Evolutionary conservation across 2,888 invertebrate species (phyloP).

Genomic region (Scotopteryx bipunctaria): DNA sequence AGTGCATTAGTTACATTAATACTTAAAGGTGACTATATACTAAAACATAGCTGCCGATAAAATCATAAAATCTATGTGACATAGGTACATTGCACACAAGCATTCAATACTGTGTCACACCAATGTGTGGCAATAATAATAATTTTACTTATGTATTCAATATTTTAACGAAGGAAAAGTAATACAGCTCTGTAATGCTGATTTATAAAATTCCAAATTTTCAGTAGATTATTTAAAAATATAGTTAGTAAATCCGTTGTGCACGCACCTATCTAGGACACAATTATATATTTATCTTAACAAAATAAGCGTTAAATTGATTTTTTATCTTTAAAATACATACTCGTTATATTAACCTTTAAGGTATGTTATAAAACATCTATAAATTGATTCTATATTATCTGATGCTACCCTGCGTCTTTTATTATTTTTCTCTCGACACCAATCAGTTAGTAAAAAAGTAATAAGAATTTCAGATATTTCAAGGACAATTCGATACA

Average conservation of each 20-base stretch:
- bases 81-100: too few relatives aligned
- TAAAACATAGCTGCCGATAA: neutral
- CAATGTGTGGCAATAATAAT: neutral
- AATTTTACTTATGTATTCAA: neutral
- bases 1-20: neutral
- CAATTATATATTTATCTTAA: neutral
- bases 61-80: too few relatives aligned
- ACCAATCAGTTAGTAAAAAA: conserved; percentile 24
- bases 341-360: conserved; percentile 26
- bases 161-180: neutral
- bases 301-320: conserved; percentile 3
- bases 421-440: conserved; percentile 54
- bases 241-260: conserved; percentile 4
- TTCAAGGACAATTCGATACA: conserved; percentile 39
- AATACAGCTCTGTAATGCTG: conserved; percentile 7
- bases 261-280: conserved; percentile 5
- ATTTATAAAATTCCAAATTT: conserved; percentile 3
- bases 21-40: neutral
- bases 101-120: neutral
- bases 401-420: conserved; percentile 69
- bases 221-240: neutral
- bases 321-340: conserved; percentile 7
- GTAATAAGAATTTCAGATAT: conserved; percentile 17
- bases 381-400: conserved; percentile 55
- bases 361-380: conserved; percentile 30